phyloP scores from a whole-genome alignment of 2,113 vertebrate species.

The Rhynchopsitta pachyrhyncha region DNA sequence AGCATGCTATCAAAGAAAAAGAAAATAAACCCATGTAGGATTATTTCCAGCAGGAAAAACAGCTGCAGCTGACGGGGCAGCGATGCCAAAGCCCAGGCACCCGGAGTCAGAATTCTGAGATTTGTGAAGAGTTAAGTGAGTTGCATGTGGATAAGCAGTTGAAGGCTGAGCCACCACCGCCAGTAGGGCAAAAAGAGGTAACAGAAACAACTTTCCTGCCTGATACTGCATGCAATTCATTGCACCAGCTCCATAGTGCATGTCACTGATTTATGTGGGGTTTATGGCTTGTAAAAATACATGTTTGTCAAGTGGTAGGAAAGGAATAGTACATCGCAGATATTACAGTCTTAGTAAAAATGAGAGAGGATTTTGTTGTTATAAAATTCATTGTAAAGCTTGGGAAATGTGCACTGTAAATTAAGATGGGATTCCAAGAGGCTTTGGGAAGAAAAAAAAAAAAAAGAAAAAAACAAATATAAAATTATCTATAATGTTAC shows the following conservation, averaged over 20 bases:
- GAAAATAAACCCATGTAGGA: slow-evolving; percentile 64
- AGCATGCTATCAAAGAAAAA: slow-evolving; percentile 33
- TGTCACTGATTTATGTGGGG: slow-evolving; percentile 1
- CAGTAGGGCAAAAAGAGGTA: slow-evolving; percentile 71
- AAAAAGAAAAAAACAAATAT: fast-evolving
- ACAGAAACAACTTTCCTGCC: slow-evolving; percentile 47
- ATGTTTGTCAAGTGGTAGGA: neutral
- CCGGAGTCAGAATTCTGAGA: slow-evolving; percentile 68
- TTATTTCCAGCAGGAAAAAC: slow-evolving; percentile 73
- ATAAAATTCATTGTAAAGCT: neutral
- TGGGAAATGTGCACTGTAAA: neutral
- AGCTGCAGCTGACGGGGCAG: slow-evolving; percentile 62
- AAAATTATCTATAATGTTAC: neutral
- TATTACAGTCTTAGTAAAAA: neutral
- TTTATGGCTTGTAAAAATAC: neutral
- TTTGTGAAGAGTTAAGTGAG: slow-evolving; percentile 73
- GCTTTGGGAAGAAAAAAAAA: neutral
- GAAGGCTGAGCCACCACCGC: slow-evolving; percentile 57
- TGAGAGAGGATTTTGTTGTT: neutral
- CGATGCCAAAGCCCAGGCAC: slow-evolving; percentile 61
- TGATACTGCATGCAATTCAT: slow-evolving; percentile 57
- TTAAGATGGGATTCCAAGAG: neutral
- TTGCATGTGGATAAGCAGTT: slow-evolving; percentile 66
- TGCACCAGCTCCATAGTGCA: slow-evolving; percentile 27
- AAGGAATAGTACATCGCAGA: neutral